Base-by-base conservation (phyloP, 2,888 invertebrate species). In the Sacculina carcini region DNA sequence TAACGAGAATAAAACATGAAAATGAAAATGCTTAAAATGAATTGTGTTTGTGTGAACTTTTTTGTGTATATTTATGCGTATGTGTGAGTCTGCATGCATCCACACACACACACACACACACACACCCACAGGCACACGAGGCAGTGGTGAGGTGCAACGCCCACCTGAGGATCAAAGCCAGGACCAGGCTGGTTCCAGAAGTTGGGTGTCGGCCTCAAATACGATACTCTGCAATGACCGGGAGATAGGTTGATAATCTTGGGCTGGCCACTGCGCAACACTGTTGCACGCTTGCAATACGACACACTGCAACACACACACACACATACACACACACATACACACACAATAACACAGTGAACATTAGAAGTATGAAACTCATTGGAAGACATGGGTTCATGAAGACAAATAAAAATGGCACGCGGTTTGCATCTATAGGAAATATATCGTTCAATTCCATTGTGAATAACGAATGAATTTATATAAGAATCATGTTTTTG, bases 221-320 rank as follows among this genome's bases (percentile, higher is more conserved):
- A 44, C 16, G 44, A 44, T 7, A 49, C 31, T n/a, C 28, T n/a
- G 44, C 86, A 87, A 58, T 83, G 76, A 3, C 83, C 84, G 0
- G 79, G 74, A 59, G 77, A 75, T 2, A 87, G 70, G 1, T 78
- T 77, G 55, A 86, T 65, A 50, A 76, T 75, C 1, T 80, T 72
- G 0, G 82, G 73, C 51, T 73, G 72, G 7, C 79, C 82, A 0
- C 82, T 78, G 57, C 78, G 73, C 28, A 87, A 66, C 51, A 76
- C 73, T 29, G 84, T 67, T 50, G 76, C 78, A 57, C 77, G 75
- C 58, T 78, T 78, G 62, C 86, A 87, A 52, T 82, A 73, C 1
- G 86, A 85, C 52, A 79, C 75, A 55, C 79, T 81, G 66, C 36
- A 64, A 48, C 16, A 29, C 10, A 48, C 32, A 29, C 32, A 48